These are phyloP conservation scores for Corbicula japonica DNA, from an alignment of 2,888 invertebrate genomes.

Conservation along the genomic window DNA sequence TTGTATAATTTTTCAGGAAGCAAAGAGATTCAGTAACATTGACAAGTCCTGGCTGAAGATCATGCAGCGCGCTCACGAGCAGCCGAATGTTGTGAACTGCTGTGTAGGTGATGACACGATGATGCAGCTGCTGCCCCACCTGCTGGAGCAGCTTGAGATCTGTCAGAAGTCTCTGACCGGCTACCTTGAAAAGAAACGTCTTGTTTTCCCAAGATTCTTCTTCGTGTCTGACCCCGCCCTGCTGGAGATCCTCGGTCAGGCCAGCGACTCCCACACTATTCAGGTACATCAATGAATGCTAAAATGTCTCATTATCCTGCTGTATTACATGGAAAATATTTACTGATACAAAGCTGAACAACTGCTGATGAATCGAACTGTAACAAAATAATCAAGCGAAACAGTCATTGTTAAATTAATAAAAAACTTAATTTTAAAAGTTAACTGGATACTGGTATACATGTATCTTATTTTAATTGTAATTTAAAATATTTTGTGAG, in stretches of 20 bases:
- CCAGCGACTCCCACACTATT: slow-evolving; percentile 87
- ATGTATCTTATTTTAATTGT: no score
- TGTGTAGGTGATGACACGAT: slow-evolving; percentile 98
- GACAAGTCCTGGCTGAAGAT: slow-evolving; percentile 99
- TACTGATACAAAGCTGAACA: no score
- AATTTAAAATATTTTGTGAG: no score
- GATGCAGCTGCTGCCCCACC: slow-evolving; percentile 95
- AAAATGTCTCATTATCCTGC: no score
- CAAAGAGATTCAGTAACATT: slow-evolving; percentile 93
- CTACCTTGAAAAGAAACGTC: slow-evolving; percentile 87
- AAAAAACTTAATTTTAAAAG: no score
- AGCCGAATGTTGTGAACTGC: slow-evolving; percentile 97
- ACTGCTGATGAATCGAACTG: no score
- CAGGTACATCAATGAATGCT: slow-evolving; percentile 85
- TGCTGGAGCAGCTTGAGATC: slow-evolving; percentile 97
- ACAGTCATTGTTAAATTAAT: no score
- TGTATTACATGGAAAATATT: no score
- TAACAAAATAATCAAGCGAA: no score
- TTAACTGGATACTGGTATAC: no score
- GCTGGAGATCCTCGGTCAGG: slow-evolving; percentile 87
- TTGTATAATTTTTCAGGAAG: slow-evolving; percentile 77
- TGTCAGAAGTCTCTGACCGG: slow-evolving; percentile 99
- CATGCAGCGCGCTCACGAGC: slow-evolving; percentile 96
- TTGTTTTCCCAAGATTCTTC: slow-evolving; percentile 87
- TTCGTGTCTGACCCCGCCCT: slow-evolving; percentile 87